phyloP scores from a whole-genome alignment of 2,888 invertebrate genomes.

The Neoitamus cyanurus region DNA sequence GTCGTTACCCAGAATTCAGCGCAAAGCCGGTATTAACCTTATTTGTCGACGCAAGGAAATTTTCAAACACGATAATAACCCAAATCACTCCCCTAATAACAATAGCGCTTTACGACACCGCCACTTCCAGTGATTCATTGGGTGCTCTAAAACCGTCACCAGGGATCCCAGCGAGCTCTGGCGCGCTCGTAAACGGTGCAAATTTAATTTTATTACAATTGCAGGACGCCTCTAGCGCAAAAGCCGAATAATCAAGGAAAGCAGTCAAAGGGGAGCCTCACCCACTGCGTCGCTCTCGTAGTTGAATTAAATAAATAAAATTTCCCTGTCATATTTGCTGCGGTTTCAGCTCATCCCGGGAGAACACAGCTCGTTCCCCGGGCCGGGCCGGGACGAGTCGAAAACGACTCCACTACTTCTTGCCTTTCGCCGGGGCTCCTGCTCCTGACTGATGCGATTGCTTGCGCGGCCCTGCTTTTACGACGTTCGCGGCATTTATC shows the following conservation, averaged over 20 bases:
- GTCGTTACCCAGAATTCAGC: background rate
- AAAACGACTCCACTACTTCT: background rate
- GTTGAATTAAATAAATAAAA: conserved; percentile 14
- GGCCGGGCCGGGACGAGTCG: background rate
- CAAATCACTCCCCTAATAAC: background rate
- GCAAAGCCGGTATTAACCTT: background rate
- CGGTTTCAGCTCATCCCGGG: background rate
- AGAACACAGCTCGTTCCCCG: background rate
- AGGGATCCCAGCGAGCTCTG: background rate
- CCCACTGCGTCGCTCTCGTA: background rate
- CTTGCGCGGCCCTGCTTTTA: background rate
- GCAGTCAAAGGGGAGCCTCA: background rate
- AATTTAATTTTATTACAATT: conserved; percentile 1
- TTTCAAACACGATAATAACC: background rate
- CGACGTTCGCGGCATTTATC: conserved; percentile 31
- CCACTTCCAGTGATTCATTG: background rate
- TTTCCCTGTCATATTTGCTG: background rate
- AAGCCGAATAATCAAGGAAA: background rate
- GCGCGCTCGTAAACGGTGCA: background rate
- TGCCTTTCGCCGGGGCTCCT: background rate
- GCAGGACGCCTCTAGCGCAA: background rate
- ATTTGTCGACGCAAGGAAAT: background rate
- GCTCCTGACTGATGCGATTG: background rate
- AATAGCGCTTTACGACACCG: background rate
- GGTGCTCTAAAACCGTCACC: background rate